These are phyloP conservation scores for Albula glossodonta DNA, from an alignment of 2,113 vertebrate species.

Conservation along the genomic window DNA sequence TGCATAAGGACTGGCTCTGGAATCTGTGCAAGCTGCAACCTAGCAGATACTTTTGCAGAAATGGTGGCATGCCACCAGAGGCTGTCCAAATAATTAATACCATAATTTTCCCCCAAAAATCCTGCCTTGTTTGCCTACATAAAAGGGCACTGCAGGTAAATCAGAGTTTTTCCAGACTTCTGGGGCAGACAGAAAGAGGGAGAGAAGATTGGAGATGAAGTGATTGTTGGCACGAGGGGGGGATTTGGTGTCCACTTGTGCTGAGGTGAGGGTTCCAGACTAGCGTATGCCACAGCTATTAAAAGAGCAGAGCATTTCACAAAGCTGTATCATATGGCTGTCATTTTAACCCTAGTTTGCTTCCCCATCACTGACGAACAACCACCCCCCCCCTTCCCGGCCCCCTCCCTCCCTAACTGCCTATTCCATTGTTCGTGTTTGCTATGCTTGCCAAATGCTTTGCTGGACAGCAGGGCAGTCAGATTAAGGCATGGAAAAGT, in stretches of 20 bases:
- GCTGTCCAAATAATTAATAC: conserved; percentile 55
- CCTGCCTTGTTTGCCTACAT: neutral
- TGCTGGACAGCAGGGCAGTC: conserved; percentile 67
- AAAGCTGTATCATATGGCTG: conserved; percentile 56
- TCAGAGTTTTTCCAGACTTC: neutral
- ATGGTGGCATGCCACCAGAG: conserved; percentile 46
- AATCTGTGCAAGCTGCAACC: conserved; percentile 60
- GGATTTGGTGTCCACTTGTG: conserved; percentile 28
- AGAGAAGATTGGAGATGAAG: conserved; percentile 13
- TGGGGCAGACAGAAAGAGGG: neutral
- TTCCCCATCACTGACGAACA: conserved; percentile 47
- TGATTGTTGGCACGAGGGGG: conserved; percentile 17
- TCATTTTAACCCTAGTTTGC: conserved; percentile 53
- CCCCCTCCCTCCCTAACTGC: conserved; percentile 39
- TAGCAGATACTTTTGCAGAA: conserved; percentile 55
- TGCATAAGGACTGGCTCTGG: conserved; percentile 57
- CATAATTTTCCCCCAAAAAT: conserved; percentile 62
- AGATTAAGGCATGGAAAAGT: conserved; percentile 77
- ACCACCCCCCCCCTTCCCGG: conserved; percentile 47
- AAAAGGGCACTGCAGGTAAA: conserved; percentile 40
- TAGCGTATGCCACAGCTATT: conserved; percentile 41
- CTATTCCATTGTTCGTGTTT: conserved; percentile 72
- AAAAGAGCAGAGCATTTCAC: conserved; percentile 43
- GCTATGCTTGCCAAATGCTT: conserved; percentile 78
- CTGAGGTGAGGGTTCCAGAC: conserved; percentile 55